phyloP scores from a whole-genome alignment of 2,113 vertebrate genomes.

The Pseudopodoces humilis region DNA sequence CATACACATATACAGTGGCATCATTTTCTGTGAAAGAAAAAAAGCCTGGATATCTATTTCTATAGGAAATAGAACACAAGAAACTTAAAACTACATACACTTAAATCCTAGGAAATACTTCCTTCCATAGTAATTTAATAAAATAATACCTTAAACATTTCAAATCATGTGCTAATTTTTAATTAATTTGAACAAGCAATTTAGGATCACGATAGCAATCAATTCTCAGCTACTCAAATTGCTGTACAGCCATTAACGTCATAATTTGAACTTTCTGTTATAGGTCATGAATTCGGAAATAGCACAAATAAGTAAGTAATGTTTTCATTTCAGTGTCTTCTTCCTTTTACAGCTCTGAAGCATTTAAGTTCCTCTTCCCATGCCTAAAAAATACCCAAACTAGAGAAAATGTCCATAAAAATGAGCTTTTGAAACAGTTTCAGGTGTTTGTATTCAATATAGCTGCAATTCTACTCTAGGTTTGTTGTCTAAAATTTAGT shows the following conservation, averaged over 20 bases:
- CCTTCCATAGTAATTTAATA: neutral
- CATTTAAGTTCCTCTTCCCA: neutral
- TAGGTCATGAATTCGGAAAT: constrained; percentile 65
- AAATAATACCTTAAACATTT: neutral
- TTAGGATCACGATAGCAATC: neutral
- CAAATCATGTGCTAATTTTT: neutral
- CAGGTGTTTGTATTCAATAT: neutral
- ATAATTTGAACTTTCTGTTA: constrained; percentile 41
- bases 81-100: neutral
- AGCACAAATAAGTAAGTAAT: constrained; percentile 71
- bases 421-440: neutral
- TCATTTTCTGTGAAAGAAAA: neutral
- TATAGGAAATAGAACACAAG: neutral
- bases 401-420: neutral
- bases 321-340: neutral
- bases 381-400: neutral
- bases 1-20: neutral
- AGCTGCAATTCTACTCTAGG: neutral
- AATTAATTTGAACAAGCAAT: neutral
- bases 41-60: neutral
- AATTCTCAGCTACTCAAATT: neutral
- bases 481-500: neutral
- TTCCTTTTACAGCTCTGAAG: neutral
- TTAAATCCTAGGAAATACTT: neutral
- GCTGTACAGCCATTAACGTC: neutral